Evolutionary conservation across 1,140 invertebrate species (phyloP), one percentile per base, ranked within the genome.

Genomic region (Hypothenemus hampei): DNA sequence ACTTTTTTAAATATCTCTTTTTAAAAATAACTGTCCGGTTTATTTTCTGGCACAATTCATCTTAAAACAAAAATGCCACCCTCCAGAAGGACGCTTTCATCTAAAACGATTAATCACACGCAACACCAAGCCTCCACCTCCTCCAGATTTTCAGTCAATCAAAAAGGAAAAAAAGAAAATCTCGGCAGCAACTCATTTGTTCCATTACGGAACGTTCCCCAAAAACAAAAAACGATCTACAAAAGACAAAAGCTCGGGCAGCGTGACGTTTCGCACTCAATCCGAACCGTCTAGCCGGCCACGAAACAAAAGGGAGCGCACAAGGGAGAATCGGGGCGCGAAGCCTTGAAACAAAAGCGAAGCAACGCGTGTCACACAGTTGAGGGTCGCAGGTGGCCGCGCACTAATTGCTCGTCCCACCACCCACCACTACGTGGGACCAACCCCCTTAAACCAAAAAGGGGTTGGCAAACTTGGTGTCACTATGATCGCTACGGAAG

Each of bases 301-400:
- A 21, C 19, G 18, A 54, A 54, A 54, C 41, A 54, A 46, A 54
- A 45, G 51, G 26, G 35, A 46, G 21, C 16, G 40, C 20, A 40
- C 41, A 39, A 36, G 23, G 23, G n/a, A 52, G 16, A 52, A 44
- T 52, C n/a, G 21, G 19, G 40, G 19, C 50, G 10, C 33, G 26
- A n/a, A n/a, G 16, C n/a, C n/a, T 36, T 29, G 51, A 54, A 54
- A 54, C 51, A 54, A 54, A 54, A 54, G 51, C 50, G 16, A 52
- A 33, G 37, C 23, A 31, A 52, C 50, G 50, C 51, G 51, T 45
- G 41, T 54, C 51, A 37, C 51, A 44, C 22, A 52, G 37, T 44
- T 54, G 39, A 46, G 51, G 51, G 51, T 54, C 51, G 51, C 51
- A 54, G 51, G 51, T 54, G 51, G 51, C 51, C 51, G 33, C 36